Base-by-base conservation (phyloP, 2,797 vertebrate genomes). In the Gobio occitaniae region DNA sequence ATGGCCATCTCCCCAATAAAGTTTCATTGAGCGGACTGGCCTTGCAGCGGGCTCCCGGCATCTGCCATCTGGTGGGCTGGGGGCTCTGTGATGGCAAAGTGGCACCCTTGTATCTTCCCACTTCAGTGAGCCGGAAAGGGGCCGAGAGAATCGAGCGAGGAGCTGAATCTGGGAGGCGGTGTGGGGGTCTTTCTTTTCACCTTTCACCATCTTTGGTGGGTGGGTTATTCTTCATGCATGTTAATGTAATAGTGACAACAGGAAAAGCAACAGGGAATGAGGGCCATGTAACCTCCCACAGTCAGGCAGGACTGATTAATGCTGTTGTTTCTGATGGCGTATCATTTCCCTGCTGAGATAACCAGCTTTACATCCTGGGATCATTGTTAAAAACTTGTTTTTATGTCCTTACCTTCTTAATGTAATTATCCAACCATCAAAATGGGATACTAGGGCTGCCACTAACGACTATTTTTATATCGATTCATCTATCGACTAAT, bases 61-160 rank as follows among this genome's bases (percentile, higher is more conserved):
- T 94, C 92, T 94, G 93, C 96, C 97, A 97, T 97, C 96, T 98
- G 97, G 95, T 95, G 94, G 93, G 93, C 94, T 93, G 93, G 76
- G 92, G 93, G 91, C 93, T 92, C 91, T 87, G 83, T 91, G 94
- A 93, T 93, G 54, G 77, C 88, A 88, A 89, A 91, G 91, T 91
- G 88, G 88, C 90, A 89, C 72, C 84, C 70, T 75, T 80, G 79
- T 76, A 83, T 78, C 86, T 86, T 94, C 92, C 90, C 94, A 94
- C 94, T 95, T 94, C 94, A 94, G 86, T 95, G 94, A 96, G 91
- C 94, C 87, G 91, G 94, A 95, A 95, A 92, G 50, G 59, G 90
- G 92, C 93, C 92, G 93, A 93, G 94, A 90, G 92, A 93, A 87
- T 88, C 86, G 63, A 80, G 88, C 70, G 82, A 90, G 88, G 89